Conservation (phyloP, 2,888 invertebrate genomes). For the Strigamia maritima region DNA sequence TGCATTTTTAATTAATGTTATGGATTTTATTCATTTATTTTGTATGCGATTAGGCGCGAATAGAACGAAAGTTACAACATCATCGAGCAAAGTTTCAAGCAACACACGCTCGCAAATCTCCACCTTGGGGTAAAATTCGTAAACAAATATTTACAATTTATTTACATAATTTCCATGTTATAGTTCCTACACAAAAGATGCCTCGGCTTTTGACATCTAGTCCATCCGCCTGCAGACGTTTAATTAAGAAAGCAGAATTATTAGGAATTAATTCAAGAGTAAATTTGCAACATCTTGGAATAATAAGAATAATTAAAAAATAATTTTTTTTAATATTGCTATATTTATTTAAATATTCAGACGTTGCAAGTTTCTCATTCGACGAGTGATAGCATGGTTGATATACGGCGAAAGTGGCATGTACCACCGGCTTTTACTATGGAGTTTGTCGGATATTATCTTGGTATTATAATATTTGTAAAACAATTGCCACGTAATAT, state of each 20-base stretch:
- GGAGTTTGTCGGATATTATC: constrained; percentile 89
- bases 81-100: constrained; percentile 73
- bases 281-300: neutral
- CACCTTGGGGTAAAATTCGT: constrained; percentile 71
- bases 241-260: constrained; percentile 79
- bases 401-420: constrained; percentile 89
- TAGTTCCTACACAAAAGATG: constrained; percentile 94
- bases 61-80: constrained; percentile 58
- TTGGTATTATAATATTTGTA: constrained; percentile 52
- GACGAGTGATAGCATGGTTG: constrained; percentile 74
- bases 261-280: constrained; percentile 78
- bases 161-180: constrained; percentile 43
- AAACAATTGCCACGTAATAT: neutral
- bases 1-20: too few relatives aligned
- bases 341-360: too few relatives aligned
- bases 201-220: constrained; percentile 84
- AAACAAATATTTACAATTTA: neutral
- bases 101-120: constrained; percentile 36
- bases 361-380: constrained; percentile 78
- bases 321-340: too few relatives aligned
- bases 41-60: constrained; percentile 47
- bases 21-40: neutral
- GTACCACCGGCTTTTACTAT: constrained; percentile 90
- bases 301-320: too few relatives aligned
- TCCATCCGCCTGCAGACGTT: constrained; percentile 66